Base-by-base conservation (phyloP, 2,888 invertebrate genomes). In the Octodonta nipae region DNA sequence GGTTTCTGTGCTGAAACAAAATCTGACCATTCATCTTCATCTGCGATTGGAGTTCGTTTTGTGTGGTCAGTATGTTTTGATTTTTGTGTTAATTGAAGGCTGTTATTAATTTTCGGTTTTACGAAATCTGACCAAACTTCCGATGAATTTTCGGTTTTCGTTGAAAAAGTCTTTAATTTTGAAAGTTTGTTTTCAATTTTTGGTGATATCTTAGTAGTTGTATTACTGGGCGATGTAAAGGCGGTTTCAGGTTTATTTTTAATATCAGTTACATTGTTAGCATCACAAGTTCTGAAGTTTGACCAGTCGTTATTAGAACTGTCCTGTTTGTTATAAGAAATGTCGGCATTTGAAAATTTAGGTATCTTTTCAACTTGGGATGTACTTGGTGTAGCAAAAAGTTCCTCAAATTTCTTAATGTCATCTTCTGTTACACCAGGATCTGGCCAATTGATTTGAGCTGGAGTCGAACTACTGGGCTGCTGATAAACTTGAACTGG, bases 371-470 rank as follows among this genome's bases (percentile, higher is more conserved):
- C n/a, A n/a, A n/a, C n/a, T n/a, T n/a, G n/a, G n/a, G n/a, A n/a
- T n/a, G n/a, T n/a, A n/a, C n/a, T n/a, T 12, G 40, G 35, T 4
- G 41, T 33, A 1, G 45, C 36, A 32, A 53, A 57, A 33, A 40
- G 50, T 36, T 53, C 44, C 34, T 62, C 60, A 27, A 63, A 53
- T 20, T 53, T 45, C 26, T 41, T 50, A 20, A 62, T 47, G 31
- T 63, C 61, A 15, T 58, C 59, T 5, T 60, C 59, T 3, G 55
- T 52, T 14, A 63, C 71, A 13, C 74, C 74, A 8, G 74, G 73
- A 50, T 71, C 70, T 3, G 73, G 73, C 74, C 74, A 74, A 49
- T 71, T 71, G 26, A 74, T 73, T 52, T 70, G 65, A 1, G 69
- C 55, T 13, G 45, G 27, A 5, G 37, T 13, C 5, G 36, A 20